These are phyloP conservation scores for Hippocampus kuda DNA, from an alignment of 2,797 vertebrate genomes.

Conservation along the genomic window DNA sequence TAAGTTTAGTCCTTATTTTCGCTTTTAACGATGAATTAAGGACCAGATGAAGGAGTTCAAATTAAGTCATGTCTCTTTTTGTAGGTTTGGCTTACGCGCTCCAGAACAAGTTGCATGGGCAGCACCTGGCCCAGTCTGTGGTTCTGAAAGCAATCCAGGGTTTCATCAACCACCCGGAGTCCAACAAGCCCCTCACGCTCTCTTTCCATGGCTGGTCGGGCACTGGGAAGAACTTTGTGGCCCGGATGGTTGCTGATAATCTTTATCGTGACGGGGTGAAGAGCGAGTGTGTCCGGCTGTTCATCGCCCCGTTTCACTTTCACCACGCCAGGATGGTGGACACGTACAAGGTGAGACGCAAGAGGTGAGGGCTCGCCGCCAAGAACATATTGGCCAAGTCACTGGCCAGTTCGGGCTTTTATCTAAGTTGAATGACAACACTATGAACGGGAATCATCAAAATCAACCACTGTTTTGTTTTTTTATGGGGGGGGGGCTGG, in stretches of 20 bases:
- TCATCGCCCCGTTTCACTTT: slow-evolving; percentile 86
- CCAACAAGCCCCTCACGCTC: slow-evolving; percentile 78
- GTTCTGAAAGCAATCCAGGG: slow-evolving; percentile 69
- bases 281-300: slow-evolving; percentile 82
- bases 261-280: slow-evolving; percentile 82
- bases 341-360: slow-evolving; percentile 75
- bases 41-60: no score
- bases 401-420: not conserved
- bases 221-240: slow-evolving; percentile 93
- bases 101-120: slow-evolving; percentile 77
- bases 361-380: not conserved
- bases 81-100: slow-evolving; percentile 80
- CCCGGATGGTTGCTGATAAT: slow-evolving; percentile 79
- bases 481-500: slow-evolving; percentile 16
- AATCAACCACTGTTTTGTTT: not conserved
- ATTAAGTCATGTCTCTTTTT: not conserved
- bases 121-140: slow-evolving; percentile 79
- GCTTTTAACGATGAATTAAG: no score
- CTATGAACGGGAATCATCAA: slow-evolving; percentile 10
- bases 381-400: not conserved
- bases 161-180: slow-evolving; percentile 71
- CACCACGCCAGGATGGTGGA: slow-evolving; percentile 78
- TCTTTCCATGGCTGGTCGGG: slow-evolving; percentile 96
- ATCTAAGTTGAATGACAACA: not conserved
- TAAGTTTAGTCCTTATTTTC: no score